phyloP scores from a whole-genome alignment of 2,888 invertebrate species.

The Cryptocephalus primarius region DNA sequence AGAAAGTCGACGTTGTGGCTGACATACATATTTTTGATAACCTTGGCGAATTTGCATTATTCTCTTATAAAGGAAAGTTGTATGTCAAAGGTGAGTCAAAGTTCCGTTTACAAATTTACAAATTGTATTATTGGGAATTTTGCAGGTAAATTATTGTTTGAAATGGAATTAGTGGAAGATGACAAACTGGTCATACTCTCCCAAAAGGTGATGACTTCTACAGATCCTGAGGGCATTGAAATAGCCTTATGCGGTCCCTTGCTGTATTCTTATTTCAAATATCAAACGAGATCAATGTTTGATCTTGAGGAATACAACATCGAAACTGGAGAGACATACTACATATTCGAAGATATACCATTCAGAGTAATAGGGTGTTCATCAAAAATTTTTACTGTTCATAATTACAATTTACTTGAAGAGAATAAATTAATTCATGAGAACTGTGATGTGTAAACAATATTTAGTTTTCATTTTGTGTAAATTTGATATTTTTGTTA shows the following conservation, averaged over 20 bases:
- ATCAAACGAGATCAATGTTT: neutral
- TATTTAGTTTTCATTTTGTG: too few relatives aligned
- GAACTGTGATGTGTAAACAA: too few relatives aligned
- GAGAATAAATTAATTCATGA: slow-evolving; percentile 7
- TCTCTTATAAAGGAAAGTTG: slow-evolving; percentile 21
- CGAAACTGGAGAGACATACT: slow-evolving; percentile 9
- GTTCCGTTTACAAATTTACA: neutral
- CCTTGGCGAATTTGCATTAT: slow-evolving; percentile 19
- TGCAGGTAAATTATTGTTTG: slow-evolving; percentile 21
- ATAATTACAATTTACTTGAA: slow-evolving; percentile 7
- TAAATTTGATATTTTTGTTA: too few relatives aligned
- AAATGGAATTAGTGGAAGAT: slow-evolving; percentile 12
- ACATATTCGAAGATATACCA: neutral
- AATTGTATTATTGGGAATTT: slow-evolving; percentile 1
- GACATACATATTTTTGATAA: slow-evolving; percentile 10
- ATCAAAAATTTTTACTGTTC: slow-evolving; percentile 6
- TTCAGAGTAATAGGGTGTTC: neutral
- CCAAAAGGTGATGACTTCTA: slow-evolving; percentile 7
- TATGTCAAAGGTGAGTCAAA: slow-evolving; percentile 25
- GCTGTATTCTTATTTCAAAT: slow-evolving; percentile 21
- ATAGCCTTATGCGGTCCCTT: slow-evolving; percentile 18
- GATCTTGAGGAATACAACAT: slow-evolving; percentile 6
- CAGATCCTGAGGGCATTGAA: slow-evolving; percentile 16
- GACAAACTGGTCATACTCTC: slow-evolving; percentile 12
- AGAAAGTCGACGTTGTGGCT: slow-evolving; percentile 15